phyloP scores from a whole-genome alignment of 2,888 invertebrate species.

The Cryptocephalus moraei region DNA sequence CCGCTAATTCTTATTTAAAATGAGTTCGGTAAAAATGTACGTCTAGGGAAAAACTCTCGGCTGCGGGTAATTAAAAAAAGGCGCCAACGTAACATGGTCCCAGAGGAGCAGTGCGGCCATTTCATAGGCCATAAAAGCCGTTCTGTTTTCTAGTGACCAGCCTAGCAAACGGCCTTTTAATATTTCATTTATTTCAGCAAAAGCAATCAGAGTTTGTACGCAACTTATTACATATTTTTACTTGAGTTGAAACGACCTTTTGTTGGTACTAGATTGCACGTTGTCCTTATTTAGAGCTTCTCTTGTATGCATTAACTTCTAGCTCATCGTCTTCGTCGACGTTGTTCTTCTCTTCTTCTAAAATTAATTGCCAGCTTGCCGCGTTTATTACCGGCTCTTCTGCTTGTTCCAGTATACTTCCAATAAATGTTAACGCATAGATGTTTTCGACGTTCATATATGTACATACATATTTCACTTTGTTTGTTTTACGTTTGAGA shows the following conservation, averaged over 20 bases:
- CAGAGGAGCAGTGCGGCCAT: no score
- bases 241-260: slow-evolving; percentile 23
- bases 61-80: slow-evolving; percentile 31
- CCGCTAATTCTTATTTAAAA: slow-evolving; percentile 33
- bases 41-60: slow-evolving; percentile 29
- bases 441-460: no score
- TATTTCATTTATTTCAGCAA: slow-evolving; percentile 26
- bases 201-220: slow-evolving; percentile 24
- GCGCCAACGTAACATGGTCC: no score
- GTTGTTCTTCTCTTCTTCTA: slow-evolving; percentile 9
- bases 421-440: no score
- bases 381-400: slow-evolving; percentile 3
- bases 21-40: slow-evolving; percentile 32
- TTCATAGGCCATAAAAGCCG: no score
- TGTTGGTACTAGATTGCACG: slow-evolving; percentile 10
- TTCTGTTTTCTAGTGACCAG: no score
- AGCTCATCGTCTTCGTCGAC: no score
- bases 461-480: no score
- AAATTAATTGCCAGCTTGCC: slow-evolving; percentile 21
- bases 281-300: not conserved
- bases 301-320: slow-evolving; percentile 21
- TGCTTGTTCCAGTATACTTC: no score
- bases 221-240: slow-evolving; percentile 24
- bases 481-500: no score
- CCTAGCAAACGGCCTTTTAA: slow-evolving; percentile 13